These are phyloP conservation scores for Pollachius pollachius DNA, from an alignment of 2,113 vertebrate species.

Conservation along the genomic window DNA sequence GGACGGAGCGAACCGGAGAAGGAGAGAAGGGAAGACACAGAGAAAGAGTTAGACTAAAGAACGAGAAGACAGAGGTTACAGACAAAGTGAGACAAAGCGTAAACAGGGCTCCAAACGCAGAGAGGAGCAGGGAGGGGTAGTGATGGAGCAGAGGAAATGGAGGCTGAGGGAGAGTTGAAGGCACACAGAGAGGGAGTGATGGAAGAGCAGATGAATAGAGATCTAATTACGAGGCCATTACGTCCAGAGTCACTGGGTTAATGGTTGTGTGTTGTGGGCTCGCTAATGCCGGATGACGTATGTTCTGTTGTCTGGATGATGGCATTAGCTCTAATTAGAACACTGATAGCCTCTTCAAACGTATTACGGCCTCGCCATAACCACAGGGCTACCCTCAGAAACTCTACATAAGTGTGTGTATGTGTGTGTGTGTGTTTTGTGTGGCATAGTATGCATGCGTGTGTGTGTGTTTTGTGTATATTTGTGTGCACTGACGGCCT, in stretches of 20 bases:
- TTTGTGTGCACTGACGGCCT: constrained; percentile 41
- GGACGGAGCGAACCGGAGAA: constrained; percentile 21
- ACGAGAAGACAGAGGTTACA: neutral
- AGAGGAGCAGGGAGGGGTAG: constrained; percentile 23
- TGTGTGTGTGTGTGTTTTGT: constrained; percentile 9
- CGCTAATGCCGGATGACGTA: constrained; percentile 73
- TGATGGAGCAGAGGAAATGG: constrained; percentile 14
- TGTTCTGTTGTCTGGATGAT: constrained; percentile 70
- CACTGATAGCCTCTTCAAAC: constrained; percentile 71
- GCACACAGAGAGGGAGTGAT: constrained; percentile 50
- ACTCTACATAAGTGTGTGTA: constrained; percentile 16
- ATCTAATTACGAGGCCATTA: constrained; percentile 75
- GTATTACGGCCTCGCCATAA: constrained; percentile 68
- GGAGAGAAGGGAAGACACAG: constrained; percentile 10
- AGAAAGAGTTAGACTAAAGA: neutral
- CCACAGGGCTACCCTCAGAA: constrained; percentile 50
- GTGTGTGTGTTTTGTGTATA: constrained; percentile 25
- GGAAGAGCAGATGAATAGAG: constrained; percentile 71
- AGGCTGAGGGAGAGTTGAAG: constrained; percentile 1
- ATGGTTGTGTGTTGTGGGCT: constrained; percentile 71
- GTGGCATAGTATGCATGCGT: constrained; percentile 5
- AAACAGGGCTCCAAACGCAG: constrained; percentile 12
- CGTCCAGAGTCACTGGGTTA: constrained; percentile 69
- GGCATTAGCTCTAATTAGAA: constrained; percentile 68
- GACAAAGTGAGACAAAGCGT: constrained; percentile 7